Conservation (phyloP, 2,797 vertebrate species). For the Schizothorax lantsangensis region DNA sequence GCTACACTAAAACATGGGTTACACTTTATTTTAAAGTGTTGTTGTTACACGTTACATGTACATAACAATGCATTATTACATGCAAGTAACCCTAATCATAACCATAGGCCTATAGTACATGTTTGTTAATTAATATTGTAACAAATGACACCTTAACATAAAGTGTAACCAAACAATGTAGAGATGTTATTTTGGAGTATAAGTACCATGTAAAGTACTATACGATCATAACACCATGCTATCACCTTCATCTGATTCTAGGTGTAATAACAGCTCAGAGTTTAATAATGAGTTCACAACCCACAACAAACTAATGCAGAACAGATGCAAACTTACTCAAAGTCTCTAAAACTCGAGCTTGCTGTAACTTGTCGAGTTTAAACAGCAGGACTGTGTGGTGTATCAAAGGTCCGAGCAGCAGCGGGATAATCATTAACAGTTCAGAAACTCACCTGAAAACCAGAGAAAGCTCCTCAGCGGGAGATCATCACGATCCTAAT, state of each 20-base stretch:
- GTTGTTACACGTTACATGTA: not conserved
- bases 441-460: conserved; percentile 21
- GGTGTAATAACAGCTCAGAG: not conserved
- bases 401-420: not conserved
- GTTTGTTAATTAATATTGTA: not conserved
- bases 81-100: not conserved
- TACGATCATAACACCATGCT: not conserved
- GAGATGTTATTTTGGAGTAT: no score
- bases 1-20: not conserved
- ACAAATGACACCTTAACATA: not conserved
- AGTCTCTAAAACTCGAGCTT: not conserved
- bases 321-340: not conserved
- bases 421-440: conserved; percentile 33
- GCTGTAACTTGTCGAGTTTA: not conserved
- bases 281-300: not conserved
- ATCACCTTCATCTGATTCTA: not conserved
- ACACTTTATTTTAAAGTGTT: not conserved
- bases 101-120: no score
- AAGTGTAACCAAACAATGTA: not conserved
- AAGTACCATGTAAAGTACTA: not conserved
- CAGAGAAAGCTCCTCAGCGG: not conserved
- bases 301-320: not conserved
- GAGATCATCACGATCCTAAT: not conserved
- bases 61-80: not conserved
- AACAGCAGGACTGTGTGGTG: not conserved